Percentiles rank a stretch among this genome's conserved stretches.
These are phyloP conservation scores for Coccyzus lansbergi DNA, from an alignment of 2,797 vertebrate genomes.

Conservation along the genomic window DNA sequence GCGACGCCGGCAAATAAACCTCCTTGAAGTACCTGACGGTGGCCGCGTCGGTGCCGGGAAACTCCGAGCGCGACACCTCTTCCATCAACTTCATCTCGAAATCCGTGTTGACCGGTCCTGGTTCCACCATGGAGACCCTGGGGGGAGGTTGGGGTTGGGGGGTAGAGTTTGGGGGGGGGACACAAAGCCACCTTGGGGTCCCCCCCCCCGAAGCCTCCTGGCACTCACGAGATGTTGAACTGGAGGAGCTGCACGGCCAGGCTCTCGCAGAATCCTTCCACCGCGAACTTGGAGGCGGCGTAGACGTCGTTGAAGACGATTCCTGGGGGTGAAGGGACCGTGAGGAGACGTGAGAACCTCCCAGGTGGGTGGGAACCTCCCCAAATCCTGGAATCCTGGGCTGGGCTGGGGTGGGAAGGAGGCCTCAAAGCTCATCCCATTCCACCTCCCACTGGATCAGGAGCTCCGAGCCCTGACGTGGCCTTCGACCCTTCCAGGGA, in stretches of 20 bases:
- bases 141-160: rapidly evolving
- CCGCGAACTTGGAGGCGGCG: slow-evolving; percentile 93
- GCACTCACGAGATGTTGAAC: slow-evolving; percentile 90
- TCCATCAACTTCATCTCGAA: slow-evolving; percentile 92
- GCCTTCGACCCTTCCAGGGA: no score
- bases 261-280: slow-evolving; percentile 96
- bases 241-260: slow-evolving; percentile 91
- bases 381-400: no score
- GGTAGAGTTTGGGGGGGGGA: no score
- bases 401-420: no score
- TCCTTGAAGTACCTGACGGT: slow-evolving; percentile 89
- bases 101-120: slow-evolving; percentile 89
- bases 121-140: slow-evolving; percentile 93
- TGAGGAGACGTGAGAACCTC: no score
- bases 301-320: slow-evolving; percentile 93
- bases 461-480: no score
- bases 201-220: no score
- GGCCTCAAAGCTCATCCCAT: no score
- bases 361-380: no score
- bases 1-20: slow-evolving; percentile 88
- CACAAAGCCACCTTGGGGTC: no score
- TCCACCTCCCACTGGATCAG: no score
- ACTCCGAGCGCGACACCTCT: slow-evolving; percentile 85
- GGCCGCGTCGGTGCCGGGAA: slow-evolving; percentile 83
- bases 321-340: slow-evolving; percentile 67